Conservation (phyloP, 2,797 vertebrate genomes). For the Scolopax bukidnonensis region DNA sequence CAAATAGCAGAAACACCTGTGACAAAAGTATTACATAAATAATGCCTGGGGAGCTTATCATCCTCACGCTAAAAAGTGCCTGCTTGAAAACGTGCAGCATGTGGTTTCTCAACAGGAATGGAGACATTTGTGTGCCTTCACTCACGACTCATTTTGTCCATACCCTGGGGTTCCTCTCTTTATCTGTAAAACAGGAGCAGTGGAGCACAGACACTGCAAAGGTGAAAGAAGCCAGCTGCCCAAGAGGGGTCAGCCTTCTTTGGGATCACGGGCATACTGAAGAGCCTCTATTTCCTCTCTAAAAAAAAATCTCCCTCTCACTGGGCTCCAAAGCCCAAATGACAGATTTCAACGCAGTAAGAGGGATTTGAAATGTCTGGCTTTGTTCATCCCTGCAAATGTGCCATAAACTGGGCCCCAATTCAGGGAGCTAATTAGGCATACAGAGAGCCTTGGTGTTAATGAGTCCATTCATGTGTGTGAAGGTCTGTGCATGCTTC, state of each 20-base stretch:
- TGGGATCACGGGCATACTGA: not conserved
- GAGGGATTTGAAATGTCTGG: not conserved
- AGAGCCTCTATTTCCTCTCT: not conserved
- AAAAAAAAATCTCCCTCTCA: constrained; percentile 17
- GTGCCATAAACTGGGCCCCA: not conserved
- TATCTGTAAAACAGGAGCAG: constrained; percentile 18
- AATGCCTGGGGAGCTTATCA: constrained; percentile 39
- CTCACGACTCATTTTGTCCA: constrained; percentile 53
- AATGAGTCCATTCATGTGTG: not conserved
- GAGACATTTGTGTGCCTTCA: constrained; percentile 60
- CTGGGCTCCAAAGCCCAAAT: not conserved
- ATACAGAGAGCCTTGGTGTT: not conserved
- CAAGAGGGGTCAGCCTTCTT: not conserved
- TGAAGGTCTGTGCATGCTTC: not conserved
- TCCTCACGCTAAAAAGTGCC: constrained; percentile 31
- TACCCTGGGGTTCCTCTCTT: constrained; percentile 22
- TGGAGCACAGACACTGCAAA: not conserved
- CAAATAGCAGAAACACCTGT: constrained; percentile 32
- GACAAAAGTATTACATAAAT: constrained; percentile 38
- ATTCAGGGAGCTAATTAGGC: constrained; percentile 27
- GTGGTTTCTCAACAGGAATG: constrained; percentile 58
- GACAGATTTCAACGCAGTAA: not conserved
- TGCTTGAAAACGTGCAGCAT: not conserved
- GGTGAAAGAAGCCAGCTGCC: constrained; percentile 3
- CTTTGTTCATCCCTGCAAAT: constrained; percentile 5